Evolutionary conservation across 2,888 invertebrate species (phyloP).

Genomic region (Sipha maydis): DNA sequence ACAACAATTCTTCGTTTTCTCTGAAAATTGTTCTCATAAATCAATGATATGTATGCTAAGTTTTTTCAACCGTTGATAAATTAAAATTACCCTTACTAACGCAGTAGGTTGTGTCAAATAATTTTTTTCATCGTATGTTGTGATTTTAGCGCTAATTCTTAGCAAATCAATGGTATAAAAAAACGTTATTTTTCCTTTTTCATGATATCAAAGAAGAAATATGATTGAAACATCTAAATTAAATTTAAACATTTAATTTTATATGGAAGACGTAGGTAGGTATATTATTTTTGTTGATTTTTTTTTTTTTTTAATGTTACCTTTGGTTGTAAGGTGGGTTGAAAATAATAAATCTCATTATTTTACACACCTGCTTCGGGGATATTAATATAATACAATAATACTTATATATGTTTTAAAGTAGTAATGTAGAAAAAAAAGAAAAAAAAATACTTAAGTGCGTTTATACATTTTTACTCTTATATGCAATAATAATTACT

Average conservation of each 20-base stretch:
- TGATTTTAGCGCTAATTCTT: neutral
- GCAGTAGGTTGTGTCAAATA: neutral
- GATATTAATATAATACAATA: constrained; percentile 16
- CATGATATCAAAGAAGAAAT: neutral
- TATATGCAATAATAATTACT: neutral
- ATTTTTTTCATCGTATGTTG: neutral
- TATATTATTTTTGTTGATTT: constrained; percentile 10
- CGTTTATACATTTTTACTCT: neutral
- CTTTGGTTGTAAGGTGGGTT: neutral
- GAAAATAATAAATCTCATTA: constrained; percentile 30
- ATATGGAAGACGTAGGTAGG: neutral
- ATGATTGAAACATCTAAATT: neutral
- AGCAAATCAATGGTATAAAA: neutral
- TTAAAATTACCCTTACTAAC: neutral
- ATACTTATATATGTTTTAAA: constrained; percentile 15
- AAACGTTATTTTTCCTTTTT: neutral
- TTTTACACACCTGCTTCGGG: constrained; percentile 6
- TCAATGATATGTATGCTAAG: constrained; percentile 13
- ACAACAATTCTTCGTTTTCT: constrained; percentile 23
- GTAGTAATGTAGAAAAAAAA: neutral
- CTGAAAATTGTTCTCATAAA: neutral
- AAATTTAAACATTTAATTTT: constrained; percentile 14
- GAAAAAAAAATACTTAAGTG: neutral
- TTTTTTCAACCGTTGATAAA: neutral
- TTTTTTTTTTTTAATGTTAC: constrained; percentile 8